Conservation (phyloP, 2,888 invertebrate species). For the Meliscaeva auricollis region DNA sequence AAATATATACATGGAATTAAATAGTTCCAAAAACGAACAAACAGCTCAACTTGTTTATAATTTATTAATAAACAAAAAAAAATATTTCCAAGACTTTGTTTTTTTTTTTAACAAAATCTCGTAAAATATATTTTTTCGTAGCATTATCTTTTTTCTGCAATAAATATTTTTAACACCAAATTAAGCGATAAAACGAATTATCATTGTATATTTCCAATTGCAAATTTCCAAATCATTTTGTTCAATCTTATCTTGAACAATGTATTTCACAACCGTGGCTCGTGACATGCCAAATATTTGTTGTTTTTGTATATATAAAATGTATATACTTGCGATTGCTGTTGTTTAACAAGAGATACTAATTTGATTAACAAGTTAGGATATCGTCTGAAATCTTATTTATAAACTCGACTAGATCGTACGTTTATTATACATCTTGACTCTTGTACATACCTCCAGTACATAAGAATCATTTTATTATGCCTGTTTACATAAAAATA, state of each 20-base stretch:
- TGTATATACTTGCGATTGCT: neutral
- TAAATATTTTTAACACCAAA: neutral
- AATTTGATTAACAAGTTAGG: conserved; percentile 11
- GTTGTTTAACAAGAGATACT: conserved; percentile 7
- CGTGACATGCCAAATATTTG: conserved; percentile 18
- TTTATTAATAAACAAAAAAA: no score
- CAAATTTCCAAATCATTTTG: neutral
- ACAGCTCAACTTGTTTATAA: no score
- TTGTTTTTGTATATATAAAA: neutral
- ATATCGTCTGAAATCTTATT: no score
- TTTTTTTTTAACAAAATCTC: neutral
- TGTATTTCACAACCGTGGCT: neutral
- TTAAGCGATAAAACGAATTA: neutral
- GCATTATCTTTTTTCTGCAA: conserved; percentile 1
- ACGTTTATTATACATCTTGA: no score
- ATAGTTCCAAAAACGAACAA: no score
- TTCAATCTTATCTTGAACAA: conserved; percentile 8
- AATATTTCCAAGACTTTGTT: no score
- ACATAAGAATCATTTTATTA: no score
- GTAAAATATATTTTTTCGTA: neutral
- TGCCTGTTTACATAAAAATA: no score
- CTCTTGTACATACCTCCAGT: no score
- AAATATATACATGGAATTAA: no score
- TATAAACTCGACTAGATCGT: no score
- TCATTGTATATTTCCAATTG: neutral